Percentiles rank a stretch among this genome's conserved stretches.
Conservation (phyloP, 2,888 invertebrate species). For the Hyposoter dolosus region DNA sequence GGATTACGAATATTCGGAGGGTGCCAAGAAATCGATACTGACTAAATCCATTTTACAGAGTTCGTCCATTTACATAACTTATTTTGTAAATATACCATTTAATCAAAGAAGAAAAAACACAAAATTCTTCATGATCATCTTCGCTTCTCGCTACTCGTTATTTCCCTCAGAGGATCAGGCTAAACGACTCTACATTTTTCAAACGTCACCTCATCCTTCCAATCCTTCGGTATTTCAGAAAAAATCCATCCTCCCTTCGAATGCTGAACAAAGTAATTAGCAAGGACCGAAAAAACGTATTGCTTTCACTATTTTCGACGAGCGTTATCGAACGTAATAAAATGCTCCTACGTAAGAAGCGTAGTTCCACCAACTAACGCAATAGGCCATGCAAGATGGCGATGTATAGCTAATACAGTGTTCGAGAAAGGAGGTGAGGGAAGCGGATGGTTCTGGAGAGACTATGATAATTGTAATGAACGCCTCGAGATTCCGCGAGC, state of each 20-base stretch:
- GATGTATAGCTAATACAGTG: background rate
- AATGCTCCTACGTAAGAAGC: conserved; percentile 24
- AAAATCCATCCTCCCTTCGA: background rate
- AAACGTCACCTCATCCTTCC: background rate
- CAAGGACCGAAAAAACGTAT: background rate
- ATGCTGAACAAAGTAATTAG: background rate
- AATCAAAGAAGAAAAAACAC: background rate
- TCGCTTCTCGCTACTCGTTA: background rate
- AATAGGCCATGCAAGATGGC: conserved; percentile 42
- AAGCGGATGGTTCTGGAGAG: conserved; percentile 79
- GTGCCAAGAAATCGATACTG: conserved; percentile 48
- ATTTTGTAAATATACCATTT: background rate
- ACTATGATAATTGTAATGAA: conserved; percentile 85
- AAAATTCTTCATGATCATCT: background rate
- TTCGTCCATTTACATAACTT: background rate
- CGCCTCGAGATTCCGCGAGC: conserved; percentile 83
- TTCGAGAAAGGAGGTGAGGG: conserved; percentile 24
- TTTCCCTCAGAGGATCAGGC: background rate
- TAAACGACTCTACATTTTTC: background rate
- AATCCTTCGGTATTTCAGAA: background rate
- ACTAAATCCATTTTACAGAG: conserved; percentile 12
- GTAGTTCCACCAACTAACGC: background rate
- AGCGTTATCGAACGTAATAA: conserved; percentile 46
- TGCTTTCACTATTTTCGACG: conserved; percentile 31
- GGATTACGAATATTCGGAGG: conserved; percentile 66